Evolutionary conservation across 1,140 invertebrate genomes (phyloP).

Genomic region (Amphibalanus amphitrite): DNA sequence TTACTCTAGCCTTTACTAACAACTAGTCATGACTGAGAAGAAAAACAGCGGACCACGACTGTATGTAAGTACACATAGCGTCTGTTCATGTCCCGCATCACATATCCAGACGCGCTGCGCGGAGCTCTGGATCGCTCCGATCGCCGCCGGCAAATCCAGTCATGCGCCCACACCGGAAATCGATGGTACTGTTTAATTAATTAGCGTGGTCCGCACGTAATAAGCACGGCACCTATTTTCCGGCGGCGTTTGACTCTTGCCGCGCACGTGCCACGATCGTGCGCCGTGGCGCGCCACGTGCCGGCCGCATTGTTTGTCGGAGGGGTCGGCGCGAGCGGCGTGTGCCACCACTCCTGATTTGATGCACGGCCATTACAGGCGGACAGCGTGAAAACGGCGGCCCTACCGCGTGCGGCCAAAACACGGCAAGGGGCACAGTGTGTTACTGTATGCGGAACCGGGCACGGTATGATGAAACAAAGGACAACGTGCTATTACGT

Average conservation of each 20-base stretch:
- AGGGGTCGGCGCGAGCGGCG: background rate
- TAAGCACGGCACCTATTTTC: background rate
- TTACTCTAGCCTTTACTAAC: too few relatives aligned
- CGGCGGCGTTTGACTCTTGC: background rate
- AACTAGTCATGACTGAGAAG: too few relatives aligned
- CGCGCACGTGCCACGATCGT: background rate
- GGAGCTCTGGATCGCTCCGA: background rate
- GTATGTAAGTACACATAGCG: too few relatives aligned
- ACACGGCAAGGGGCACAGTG: background rate
- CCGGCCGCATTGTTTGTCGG: conserved; percentile 5
- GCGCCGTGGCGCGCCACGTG: background rate
- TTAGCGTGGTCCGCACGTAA: background rate
- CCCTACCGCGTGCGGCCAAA: too few relatives aligned
- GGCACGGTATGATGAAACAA: background rate
- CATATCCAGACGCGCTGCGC: too few relatives aligned
- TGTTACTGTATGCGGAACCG: background rate
- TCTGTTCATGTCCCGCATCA: too few relatives aligned
- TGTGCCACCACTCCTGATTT: conserved; percentile 3
- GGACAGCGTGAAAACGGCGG: background rate
- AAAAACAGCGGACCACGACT: too few relatives aligned
- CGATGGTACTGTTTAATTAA: conserved; percentile 3
- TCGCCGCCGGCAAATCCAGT: background rate
- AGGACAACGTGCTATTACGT: too few relatives aligned
- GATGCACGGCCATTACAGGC: background rate
- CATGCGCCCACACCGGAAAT: background rate